A percentile compares a stretch with the other conserved stretches of the same genome.
Conservation (phyloP, 2,113 vertebrate species). For the Girardinichthys multiradiatus region DNA sequence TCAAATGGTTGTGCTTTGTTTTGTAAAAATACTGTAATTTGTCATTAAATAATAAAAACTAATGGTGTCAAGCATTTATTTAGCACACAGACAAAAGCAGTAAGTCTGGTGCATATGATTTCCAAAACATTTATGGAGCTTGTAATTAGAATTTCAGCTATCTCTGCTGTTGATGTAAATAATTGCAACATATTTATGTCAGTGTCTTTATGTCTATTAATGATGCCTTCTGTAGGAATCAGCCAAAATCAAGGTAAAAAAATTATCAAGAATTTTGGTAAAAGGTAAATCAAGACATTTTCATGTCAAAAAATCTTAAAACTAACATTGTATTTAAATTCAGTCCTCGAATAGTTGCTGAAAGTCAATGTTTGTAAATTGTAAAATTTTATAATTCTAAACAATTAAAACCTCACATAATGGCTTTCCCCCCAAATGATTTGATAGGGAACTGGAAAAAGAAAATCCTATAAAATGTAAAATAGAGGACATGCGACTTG, state of each 20-base stretch:
- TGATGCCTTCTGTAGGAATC: background rate
- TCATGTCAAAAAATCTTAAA: background rate
- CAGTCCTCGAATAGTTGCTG: no score
- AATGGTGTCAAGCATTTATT: slow-evolving; percentile 6
- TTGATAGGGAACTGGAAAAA: background rate
- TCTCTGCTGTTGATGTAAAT: background rate
- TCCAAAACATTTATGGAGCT: slow-evolving; percentile 10
- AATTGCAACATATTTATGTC: slow-evolving; percentile 12
- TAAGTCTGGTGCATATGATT: slow-evolving; percentile 4
- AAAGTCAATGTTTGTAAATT: no score
- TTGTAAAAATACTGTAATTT: slow-evolving; percentile 45
- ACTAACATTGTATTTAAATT: background rate
- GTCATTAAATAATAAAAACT: slow-evolving; percentile 31
- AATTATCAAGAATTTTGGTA: background rate
- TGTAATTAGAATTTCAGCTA: background rate
- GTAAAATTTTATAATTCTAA: background rate
- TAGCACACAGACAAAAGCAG: background rate
- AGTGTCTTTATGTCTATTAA: slow-evolving; percentile 7
- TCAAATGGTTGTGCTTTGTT: slow-evolving; percentile 13
- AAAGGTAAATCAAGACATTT: background rate
- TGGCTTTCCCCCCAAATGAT: background rate
- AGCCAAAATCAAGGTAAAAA: background rate
- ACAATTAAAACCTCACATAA: background rate
- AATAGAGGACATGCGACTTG: no score
- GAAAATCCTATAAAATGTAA: no score